Conservation (phyloP, 2,888 invertebrate genomes). For the Stenchaetothrips biformis region DNA sequence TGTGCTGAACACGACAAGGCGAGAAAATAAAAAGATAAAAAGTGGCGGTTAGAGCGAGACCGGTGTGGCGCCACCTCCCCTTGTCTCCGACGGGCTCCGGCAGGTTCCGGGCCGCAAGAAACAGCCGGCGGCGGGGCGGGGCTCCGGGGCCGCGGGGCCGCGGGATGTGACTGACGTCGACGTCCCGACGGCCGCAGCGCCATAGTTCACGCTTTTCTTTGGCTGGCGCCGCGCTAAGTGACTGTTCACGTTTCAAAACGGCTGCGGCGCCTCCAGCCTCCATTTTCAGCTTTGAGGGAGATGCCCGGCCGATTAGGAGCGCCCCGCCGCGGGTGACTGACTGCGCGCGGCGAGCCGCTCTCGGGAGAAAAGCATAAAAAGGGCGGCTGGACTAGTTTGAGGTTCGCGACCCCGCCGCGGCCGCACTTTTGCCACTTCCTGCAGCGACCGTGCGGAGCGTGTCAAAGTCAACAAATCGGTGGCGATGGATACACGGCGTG, state of each 20-base stretch:
- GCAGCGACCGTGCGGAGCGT: background rate
- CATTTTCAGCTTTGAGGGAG: background rate
- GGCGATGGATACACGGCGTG: background rate
- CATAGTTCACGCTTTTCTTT: background rate
- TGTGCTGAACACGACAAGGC: background rate
- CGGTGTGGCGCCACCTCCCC: no score
- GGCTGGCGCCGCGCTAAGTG: background rate
- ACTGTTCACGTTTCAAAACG: conserved; percentile 14
- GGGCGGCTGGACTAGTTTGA: background rate
- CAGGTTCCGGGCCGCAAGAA: background rate
- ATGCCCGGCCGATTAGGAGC: background rate
- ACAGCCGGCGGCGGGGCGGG: background rate
- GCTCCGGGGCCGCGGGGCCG: background rate
- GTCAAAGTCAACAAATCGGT: conserved; percentile 15
- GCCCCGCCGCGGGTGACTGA: background rate
- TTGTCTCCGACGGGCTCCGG: background rate
- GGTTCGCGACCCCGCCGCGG: background rate
- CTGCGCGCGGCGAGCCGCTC: background rate
- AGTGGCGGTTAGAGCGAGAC: no score
- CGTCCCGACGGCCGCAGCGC: background rate
- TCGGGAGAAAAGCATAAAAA: background rate
- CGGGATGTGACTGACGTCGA: background rate
- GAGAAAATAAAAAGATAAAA: no score
- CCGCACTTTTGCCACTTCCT: background rate
- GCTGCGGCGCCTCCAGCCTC: background rate